Conservation (phyloP, 2,113 vertebrate species). For the Lepisosteus osseus region DNA sequence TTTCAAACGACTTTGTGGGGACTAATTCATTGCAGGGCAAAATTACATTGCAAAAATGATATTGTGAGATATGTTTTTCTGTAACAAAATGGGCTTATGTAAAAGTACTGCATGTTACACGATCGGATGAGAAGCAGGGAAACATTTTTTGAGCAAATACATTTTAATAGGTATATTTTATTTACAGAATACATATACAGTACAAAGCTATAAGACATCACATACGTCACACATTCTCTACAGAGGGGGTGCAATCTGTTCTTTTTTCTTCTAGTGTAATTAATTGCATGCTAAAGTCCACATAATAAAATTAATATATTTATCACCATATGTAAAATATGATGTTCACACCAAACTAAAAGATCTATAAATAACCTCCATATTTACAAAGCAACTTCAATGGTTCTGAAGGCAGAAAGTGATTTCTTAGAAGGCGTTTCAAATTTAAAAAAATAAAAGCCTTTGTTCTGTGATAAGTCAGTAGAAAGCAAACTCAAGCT, state of each 20-base stretch:
- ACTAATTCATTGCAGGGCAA: too few relatives aligned
- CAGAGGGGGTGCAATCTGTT: constrained; percentile 36
- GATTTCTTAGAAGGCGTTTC: constrained; percentile 15
- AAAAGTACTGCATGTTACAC: too few relatives aligned
- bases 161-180: constrained; percentile 75
- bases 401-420: constrained; percentile 68
- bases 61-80: too few relatives aligned
- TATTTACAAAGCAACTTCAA: constrained; percentile 72
- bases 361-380: constrained; percentile 64
- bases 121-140: neutral
- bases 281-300: constrained; percentile 67
- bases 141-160: constrained; percentile 53
- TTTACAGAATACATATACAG: constrained; percentile 71
- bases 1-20: too few relatives aligned
- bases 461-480: neutral
- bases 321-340: constrained; percentile 64
- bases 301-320: constrained; percentile 75
- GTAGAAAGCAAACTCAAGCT: neutral
- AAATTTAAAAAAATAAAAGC: constrained; percentile 12
- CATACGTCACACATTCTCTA: constrained; percentile 46
- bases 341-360: constrained; percentile 65
- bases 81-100: too few relatives aligned
- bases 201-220: constrained; percentile 39
- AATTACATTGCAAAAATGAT: too few relatives aligned
- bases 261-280: constrained; percentile 36